Evolutionary conservation across 2,113 vertebrate genomes (phyloP).

Genomic region (Peromyscus californicus): DNA sequence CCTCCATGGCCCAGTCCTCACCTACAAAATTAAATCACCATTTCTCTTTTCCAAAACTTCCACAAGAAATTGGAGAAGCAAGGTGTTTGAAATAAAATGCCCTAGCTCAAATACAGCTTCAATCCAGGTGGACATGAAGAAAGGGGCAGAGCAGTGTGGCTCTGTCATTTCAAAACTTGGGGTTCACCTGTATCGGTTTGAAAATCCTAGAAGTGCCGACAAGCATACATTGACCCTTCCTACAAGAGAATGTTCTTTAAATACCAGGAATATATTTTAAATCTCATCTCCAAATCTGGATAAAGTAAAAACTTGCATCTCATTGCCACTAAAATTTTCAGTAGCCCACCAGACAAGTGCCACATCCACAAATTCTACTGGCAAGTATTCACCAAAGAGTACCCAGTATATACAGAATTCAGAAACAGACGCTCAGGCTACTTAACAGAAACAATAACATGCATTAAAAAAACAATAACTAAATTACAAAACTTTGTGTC

Average conservation of each 20-base stretch:
- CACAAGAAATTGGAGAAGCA: not conserved
- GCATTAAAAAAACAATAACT: not conserved
- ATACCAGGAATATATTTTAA: conserved; percentile 22
- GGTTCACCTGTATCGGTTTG: not conserved
- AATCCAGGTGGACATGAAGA: not conserved
- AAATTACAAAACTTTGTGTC: not conserved
- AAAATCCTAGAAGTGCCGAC: not conserved
- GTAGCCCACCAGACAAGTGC: not conserved
- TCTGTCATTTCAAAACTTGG: not conserved
- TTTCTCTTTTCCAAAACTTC: not conserved
- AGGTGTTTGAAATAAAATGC: not conserved
- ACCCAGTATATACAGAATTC: not conserved
- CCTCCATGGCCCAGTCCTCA: not conserved
- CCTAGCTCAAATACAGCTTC: not conserved
- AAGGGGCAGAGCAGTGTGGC: not conserved
- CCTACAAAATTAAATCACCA: not conserved
- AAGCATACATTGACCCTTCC: not conserved
- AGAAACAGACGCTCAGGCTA: not conserved
- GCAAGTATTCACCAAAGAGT: not conserved
- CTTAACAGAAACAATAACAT: not conserved
- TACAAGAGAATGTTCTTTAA: not conserved
- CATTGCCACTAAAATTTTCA: not conserved
- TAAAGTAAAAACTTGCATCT: not conserved
- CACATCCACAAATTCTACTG: not conserved
- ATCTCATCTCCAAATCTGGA: not conserved